Base-by-base conservation (phyloP, 1,140 invertebrate genomes). In the Dinothrombium tinctorium region DNA sequence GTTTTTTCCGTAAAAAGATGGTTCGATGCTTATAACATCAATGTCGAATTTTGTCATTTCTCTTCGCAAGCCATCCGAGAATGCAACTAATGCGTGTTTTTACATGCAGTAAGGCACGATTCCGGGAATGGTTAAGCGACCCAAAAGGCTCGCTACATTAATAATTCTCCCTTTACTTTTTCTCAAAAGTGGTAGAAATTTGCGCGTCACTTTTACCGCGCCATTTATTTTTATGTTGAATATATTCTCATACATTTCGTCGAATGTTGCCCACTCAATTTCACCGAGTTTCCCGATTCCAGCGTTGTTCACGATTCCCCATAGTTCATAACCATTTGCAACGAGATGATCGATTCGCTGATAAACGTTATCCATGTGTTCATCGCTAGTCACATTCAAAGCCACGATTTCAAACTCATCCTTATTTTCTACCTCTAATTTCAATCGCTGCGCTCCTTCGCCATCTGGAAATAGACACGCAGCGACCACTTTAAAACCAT, bases 221-320 rank as follows among this genome's bases (percentile, higher is more conserved):
- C 72, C 73, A 28, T 81, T 60, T 46, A 81, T 62, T 63, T 86
- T 77, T 37, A 76, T 65, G 29, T 62, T 50, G 20, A 53, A 44
- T 23, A 60, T 46, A 32, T 49, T 4, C 19, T 15, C 42, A 9
- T 33, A 32, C 19, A 41, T 55, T 65, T 60, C 66, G 55, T 68
- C 66, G 9, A 67, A 49, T 46, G 66, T 63, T 4, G 57, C 56
- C 2, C 11, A 19, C 4, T 28, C 26, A 22, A 59, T 46, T 29
- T 57, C 55, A 7, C 57, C 58, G 37, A 55, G 51, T 11, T 51
- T 47, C 39, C 56, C 59, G 7, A 67, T 56, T 0, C 77, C 76
- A 40, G 80, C 78, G 50, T 81, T 80, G 60, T 87, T 83, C 7
- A 90, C 72, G 29, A 90, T 60, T 11, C 76, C 79, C 82, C 81